These are phyloP conservation scores for Tenodera sinensis DNA, from an alignment of 2,888 invertebrate genomes.

Conservation along the genomic window DNA sequence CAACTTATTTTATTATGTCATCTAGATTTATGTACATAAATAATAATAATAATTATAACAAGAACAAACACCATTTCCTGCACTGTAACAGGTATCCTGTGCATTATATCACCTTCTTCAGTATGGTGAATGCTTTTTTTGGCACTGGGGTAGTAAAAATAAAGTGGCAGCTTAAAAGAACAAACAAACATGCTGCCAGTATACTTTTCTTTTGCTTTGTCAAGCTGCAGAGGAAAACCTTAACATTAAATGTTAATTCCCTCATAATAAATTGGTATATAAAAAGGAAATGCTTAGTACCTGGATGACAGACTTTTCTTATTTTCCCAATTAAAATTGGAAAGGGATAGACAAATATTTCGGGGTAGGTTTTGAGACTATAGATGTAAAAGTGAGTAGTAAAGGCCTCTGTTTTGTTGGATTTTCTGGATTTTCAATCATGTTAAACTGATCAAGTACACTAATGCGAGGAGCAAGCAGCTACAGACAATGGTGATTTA, in stretches of 20 bases:
- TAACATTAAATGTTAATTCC: not conserved
- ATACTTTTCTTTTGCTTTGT: not conserved
- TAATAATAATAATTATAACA: slow-evolving; percentile 15
- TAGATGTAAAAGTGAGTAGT: too few relatives aligned
- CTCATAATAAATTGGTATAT: not conserved
- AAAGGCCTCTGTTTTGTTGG: too few relatives aligned
- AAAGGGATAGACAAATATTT: too few relatives aligned
- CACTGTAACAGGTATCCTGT: not conserved
- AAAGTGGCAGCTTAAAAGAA: not conserved
- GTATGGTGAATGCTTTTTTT: not conserved
- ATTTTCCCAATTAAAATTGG: too few relatives aligned
- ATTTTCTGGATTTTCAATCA: too few relatives aligned
- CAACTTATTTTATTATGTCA: slow-evolving; percentile 21
- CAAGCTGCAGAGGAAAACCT: not conserved
- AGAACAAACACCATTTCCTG: not conserved
- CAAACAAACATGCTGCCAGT: not conserved
- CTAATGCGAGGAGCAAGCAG: too few relatives aligned
- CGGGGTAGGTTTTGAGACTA: too few relatives aligned
- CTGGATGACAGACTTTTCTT: too few relatives aligned
- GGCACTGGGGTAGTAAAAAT: not conserved
- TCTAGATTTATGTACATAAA: slow-evolving; percentile 29
- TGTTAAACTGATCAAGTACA: too few relatives aligned
- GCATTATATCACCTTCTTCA: not conserved
- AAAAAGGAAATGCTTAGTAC: not conserved
- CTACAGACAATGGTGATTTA: too few relatives aligned